Percentiles rank a stretch among this genome's conserved stretches.
Conservation (phyloP, 2,888 invertebrate species). For the Cephalotes varians region DNA sequence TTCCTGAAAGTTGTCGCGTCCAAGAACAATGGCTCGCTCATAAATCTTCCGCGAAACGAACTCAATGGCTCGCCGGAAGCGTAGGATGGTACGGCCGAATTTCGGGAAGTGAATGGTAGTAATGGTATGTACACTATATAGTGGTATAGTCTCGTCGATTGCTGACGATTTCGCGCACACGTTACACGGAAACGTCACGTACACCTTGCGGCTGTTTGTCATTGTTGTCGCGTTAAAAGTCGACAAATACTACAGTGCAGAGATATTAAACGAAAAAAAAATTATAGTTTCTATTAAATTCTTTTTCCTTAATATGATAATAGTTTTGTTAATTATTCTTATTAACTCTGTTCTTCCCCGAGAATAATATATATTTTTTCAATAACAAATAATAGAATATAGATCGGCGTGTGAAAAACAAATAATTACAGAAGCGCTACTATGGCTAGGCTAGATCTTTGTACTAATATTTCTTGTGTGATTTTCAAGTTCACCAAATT, state of each 20-base stretch:
- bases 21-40: conserved; percentile 36
- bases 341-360: not conserved
- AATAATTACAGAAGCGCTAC: no score
- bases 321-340: not conserved
- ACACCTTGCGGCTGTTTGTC: conserved; percentile 29
- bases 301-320: not conserved
- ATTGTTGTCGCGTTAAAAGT: not conserved
- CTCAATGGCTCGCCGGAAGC: conserved; percentile 18
- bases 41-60: conserved; percentile 49
- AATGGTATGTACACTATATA: conserved; percentile 23
- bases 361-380: not conserved
- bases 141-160: conserved; percentile 21
- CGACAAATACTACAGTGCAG: not conserved
- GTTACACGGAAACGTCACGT: conserved; percentile 15
- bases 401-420: no score
- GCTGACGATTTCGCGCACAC: conserved; percentile 26
- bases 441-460: no score
- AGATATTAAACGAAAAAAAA: not conserved
- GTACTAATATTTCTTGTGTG: no score
- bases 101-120: conserved; percentile 35
- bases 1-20: conserved; percentile 24
- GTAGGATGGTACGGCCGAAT: conserved; percentile 46
- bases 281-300: not conserved
- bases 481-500: no score
- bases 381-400: no score